phyloP scores from a whole-genome alignment of 2,888 invertebrate species.

The Sinopyrophorus schimmeli region DNA sequence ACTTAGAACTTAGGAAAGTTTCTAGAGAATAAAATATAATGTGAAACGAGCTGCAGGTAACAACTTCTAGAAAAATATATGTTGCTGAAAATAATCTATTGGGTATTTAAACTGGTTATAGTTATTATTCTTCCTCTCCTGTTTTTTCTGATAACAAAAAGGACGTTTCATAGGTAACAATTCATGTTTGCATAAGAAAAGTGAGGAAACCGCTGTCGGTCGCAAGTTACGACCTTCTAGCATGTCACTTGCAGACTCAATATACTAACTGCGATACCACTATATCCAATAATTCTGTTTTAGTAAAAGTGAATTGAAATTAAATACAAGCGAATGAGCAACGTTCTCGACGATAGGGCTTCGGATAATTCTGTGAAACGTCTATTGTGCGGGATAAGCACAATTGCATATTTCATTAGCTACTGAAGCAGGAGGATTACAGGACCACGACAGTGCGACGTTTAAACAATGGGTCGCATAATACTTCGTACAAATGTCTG shows the following conservation, averaged over 20 bases:
- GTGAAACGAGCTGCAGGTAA: too few relatives aligned
- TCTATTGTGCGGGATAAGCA: slow-evolving; percentile 44
- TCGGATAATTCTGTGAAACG: slow-evolving; percentile 37
- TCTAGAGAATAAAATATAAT: too few relatives aligned
- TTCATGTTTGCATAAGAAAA: slow-evolving; percentile 55
- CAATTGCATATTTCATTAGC: slow-evolving; percentile 49
- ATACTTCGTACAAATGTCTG: slow-evolving; percentile 47
- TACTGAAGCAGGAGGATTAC: slow-evolving; percentile 48
- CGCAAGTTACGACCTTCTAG: slow-evolving; percentile 34
- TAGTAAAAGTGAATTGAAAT: slow-evolving; percentile 42
- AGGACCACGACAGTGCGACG: slow-evolving; percentile 41
- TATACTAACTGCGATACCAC: slow-evolving; percentile 41
- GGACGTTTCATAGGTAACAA: too few relatives aligned
- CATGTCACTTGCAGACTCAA: slow-evolving; percentile 45
- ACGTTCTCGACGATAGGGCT: slow-evolving; percentile 27
- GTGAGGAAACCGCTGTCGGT: slow-evolving; percentile 39
- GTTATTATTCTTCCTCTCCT: too few relatives aligned
- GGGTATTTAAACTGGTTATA: too few relatives aligned
- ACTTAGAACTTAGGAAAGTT: too few relatives aligned
- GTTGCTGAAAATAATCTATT: too few relatives aligned
- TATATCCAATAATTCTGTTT: slow-evolving; percentile 39
- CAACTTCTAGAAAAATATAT: too few relatives aligned
- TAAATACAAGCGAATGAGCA: slow-evolving; percentile 35
- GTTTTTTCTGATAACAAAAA: too few relatives aligned
- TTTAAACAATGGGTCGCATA: slow-evolving; percentile 45